Evolutionary conservation across 30 jellyfish, hydroid and myxozoan species (phyloP), one percentile per base, ranked within the genome.

Genomic region (Hydractinia symbiolongicarpus): DNA sequence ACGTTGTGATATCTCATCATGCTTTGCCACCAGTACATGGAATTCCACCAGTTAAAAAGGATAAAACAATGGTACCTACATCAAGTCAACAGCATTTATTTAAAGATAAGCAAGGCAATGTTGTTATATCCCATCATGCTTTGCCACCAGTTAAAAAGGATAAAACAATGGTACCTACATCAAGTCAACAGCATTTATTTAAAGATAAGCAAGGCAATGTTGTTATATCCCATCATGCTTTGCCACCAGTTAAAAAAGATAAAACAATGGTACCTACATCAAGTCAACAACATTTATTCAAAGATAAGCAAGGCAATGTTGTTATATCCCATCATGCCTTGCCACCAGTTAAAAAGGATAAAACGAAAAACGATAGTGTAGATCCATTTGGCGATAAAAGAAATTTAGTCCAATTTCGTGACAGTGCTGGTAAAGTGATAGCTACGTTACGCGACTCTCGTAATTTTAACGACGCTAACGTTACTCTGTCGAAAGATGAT

Each of bases 361-460:
- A 64, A 64, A 64, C 40, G 4, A 64, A 64, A 13, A 44, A 4
- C 19, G 40, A 64, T 4, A 44, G 52, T n/a, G 19, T 64, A 64
- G 74, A 64, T 64, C 74, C 74, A 6, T 64, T 64, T 51, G 40
- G 40, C 19, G 74, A 64, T 51, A 77, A 77, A 79, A 53, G 79
- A 62, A 79, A 79, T 61, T 21, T 66, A 16, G 87, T 79, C 14
- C 87, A 58, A 49, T 79, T 79, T 21, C 83, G 87, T 58, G 87
- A 79, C 66, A 79, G 87, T 20, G 44, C 40, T 4, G 73, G 73
- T 51, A 79, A 66, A 66, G 69, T 66, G 5, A 79, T 79, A 20
- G 87, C 87, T 50, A 79, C 87, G 10, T 66, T 79, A 30, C 55
- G 53, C 64, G 87, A 79, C 60, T 52, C 87, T 49, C 14, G 87